A percentile compares a stretch with the other conserved stretches of the same genome.
Conservation (phyloP, 2,113 vertebrate species). For the Limnothrissa miodon region DNA sequence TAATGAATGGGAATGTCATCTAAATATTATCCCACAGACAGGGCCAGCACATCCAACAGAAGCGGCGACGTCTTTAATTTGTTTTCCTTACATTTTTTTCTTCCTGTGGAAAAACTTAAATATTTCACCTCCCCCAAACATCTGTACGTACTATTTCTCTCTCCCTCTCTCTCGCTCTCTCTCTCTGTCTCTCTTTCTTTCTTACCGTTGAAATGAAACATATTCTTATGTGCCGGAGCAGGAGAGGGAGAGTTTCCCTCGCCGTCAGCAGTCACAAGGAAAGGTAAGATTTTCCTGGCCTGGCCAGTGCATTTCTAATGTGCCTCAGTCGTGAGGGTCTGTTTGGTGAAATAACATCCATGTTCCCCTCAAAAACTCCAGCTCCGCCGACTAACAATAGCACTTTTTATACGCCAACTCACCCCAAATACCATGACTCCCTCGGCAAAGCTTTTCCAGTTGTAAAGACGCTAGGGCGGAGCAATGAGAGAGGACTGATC, state of each 20-base stretch:
- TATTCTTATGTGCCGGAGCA: constrained; percentile 43
- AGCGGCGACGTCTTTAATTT: constrained; percentile 27
- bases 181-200: constrained; percentile 2
- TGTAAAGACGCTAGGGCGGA: constrained; percentile 45
- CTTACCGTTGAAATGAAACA: constrained; percentile 49
- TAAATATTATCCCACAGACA: constrained; percentile 46
- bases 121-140: constrained; percentile 22
- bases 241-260: constrained; percentile 79
- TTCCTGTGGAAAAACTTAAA: constrained; percentile 7
- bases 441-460: constrained; percentile 52
- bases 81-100: constrained; percentile 39
- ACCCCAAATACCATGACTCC: constrained; percentile 44
- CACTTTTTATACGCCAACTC: constrained; percentile 57
- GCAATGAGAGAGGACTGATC: constrained; percentile 16
- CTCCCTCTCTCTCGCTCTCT: constrained; percentile 32
- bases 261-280: constrained; percentile 74
- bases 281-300: constrained; percentile 84
- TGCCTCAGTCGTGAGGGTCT: constrained; percentile 61
- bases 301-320: constrained; percentile 71
- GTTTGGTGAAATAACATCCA: constrained; percentile 80
- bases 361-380: constrained; percentile 64
- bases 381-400: constrained; percentile 60
- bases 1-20: constrained; percentile 42
- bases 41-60: constrained; percentile 38
- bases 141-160: constrained; percentile 31